Conservation (phyloP, 2,113 vertebrate genomes). For the Nothoprocta pentlandii region DNA sequence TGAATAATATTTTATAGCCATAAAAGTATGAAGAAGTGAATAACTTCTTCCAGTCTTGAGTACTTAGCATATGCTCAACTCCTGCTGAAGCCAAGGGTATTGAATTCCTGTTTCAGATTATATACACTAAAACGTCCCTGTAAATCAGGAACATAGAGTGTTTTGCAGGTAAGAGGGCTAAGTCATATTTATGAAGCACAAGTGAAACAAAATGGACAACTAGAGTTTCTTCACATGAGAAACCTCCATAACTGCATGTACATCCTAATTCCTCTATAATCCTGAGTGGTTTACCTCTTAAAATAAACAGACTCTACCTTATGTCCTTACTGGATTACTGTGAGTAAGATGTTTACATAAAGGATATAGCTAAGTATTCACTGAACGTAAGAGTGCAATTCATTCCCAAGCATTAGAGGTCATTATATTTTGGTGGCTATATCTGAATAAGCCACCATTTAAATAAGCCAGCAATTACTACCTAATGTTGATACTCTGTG, state of each 20-base stretch:
- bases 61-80: background rate
- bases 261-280: slow-evolving; percentile 58
- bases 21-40: background rate
- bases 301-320: slow-evolving; percentile 71
- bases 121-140: background rate
- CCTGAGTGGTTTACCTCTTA: slow-evolving; percentile 65
- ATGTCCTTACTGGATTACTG: slow-evolving; percentile 68
- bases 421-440: slow-evolving; percentile 62
- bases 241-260: slow-evolving; percentile 41
- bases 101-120: background rate
- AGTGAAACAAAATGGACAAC: slow-evolving; percentile 30
- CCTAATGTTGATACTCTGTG: slow-evolving; percentile 17
- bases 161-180: background rate
- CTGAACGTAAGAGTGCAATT: slow-evolving; percentile 47
- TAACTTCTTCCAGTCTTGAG: background rate
- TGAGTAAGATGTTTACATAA: slow-evolving; percentile 74
- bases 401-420: slow-evolving; percentile 47
- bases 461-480: slow-evolving; percentile 31
- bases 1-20: background rate
- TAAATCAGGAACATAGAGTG: background rate
- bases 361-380: slow-evolving; percentile 65
- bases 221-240: background rate
- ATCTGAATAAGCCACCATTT: slow-evolving; percentile 62
- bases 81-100: background rate
- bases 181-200: background rate